phyloP scores from a whole-genome alignment of 2,888 invertebrate genomes.

The Chromoteleia sp. region DNA sequence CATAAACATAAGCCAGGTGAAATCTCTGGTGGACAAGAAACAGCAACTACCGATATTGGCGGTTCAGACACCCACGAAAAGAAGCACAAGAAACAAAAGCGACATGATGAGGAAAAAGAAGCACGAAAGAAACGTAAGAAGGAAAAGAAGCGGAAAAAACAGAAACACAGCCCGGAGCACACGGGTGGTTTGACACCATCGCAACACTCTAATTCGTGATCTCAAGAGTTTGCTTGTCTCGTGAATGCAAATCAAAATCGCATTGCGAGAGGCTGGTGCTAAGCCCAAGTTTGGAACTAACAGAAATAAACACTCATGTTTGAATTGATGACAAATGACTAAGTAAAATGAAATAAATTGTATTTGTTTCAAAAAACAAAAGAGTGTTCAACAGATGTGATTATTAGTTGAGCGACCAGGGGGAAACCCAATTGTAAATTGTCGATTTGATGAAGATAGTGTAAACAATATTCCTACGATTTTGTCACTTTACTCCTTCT shows the following conservation, averaged over 20 bases:
- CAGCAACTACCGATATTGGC: conserved; percentile 88
- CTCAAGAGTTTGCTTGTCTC: conserved; percentile 73
- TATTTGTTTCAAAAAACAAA: too few species aligned
- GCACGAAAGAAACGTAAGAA: conserved; percentile 95
- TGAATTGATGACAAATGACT: background rate
- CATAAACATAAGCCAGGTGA: conserved; percentile 96
- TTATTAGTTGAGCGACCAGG: too few species aligned
- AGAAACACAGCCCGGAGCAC: conserved; percentile 96
- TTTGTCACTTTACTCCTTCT: background rate
- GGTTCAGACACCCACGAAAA: conserved; percentile 94
- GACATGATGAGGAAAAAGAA: conserved; percentile 95
- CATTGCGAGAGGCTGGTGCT: conserved; percentile 51
- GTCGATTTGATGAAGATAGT: conserved; percentile 1
- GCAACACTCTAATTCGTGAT: conserved; percentile 86
- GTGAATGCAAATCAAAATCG: conserved; percentile 31
- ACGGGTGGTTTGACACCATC: conserved; percentile 88
- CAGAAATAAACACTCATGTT: background rate
- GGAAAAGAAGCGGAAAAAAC: conserved; percentile 97
- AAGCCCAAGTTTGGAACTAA: conserved; percentile 1
- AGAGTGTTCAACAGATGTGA: too few species aligned
- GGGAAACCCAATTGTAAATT: too few species aligned
- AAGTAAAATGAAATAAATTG: too few species aligned
- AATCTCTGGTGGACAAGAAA: conserved; percentile 89
- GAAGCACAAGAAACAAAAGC: conserved; percentile 97
- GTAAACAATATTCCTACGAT: conserved; percentile 13